These are phyloP conservation scores for Gambusia holbrooki DNA, from an alignment of 2,113 vertebrate species.

Conservation along the genomic window DNA sequence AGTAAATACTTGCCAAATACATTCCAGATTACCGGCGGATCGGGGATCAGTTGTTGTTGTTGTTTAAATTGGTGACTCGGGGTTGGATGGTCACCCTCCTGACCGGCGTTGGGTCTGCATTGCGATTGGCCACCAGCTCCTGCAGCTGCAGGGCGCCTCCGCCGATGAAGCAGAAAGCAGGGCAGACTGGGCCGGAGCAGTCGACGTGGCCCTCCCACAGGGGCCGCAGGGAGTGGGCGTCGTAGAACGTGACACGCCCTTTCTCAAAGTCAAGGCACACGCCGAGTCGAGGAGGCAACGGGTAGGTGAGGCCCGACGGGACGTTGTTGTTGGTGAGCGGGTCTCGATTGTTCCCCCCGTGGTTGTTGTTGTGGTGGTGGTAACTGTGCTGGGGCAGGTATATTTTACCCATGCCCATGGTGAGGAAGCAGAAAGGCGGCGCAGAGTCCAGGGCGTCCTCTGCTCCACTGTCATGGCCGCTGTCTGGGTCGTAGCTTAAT, in stretches of 20 bases:
- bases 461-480: constrained; percentile 92
- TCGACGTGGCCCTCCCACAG: constrained; percentile 94
- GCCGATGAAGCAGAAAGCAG: constrained; percentile 96
- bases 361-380: constrained; percentile 58
- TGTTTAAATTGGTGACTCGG: constrained; percentile 74
- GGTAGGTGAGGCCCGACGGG: constrained; percentile 86
- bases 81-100: constrained; percentile 88
- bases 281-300: constrained; percentile 92
- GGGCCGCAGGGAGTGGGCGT: constrained; percentile 92
- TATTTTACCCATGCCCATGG: constrained; percentile 98
- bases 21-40: constrained; percentile 52
- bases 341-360: constrained; percentile 61
- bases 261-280: constrained; percentile 97
- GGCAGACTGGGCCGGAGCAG: constrained; percentile 94
- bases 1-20: constrained; percentile 68
- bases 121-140: constrained; percentile 91
- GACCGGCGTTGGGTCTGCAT: constrained; percentile 84
- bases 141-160: constrained; percentile 94
- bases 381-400: constrained; percentile 80
- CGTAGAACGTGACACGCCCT: constrained; percentile 92
- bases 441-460: constrained; percentile 89
- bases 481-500: constrained; percentile 92
- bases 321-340: constrained; percentile 75
- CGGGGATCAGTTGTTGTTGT: constrained; percentile 64
- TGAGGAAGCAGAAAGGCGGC: constrained; percentile 93